These are phyloP conservation scores for Epicauta chinensis DNA, from an alignment of 1,140 invertebrate genomes.

Conservation along the genomic window DNA sequence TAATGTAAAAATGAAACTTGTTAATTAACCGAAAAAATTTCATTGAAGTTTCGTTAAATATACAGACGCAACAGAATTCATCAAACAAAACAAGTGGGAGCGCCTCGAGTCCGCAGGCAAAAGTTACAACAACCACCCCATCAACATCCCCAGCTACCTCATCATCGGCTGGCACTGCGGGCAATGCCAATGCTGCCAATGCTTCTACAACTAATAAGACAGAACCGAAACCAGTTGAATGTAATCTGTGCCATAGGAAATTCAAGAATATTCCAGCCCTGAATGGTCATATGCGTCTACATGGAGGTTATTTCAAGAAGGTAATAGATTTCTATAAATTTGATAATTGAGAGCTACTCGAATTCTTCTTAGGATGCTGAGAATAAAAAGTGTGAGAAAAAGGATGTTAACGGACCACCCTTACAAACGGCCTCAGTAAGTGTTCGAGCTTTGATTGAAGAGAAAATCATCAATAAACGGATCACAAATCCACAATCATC, in stretches of 20 bases:
- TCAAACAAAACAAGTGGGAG: slow-evolving; percentile 34
- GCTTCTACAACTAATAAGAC: slow-evolving; percentile 44
- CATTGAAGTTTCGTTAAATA: slow-evolving; percentile 14
- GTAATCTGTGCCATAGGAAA: slow-evolving; percentile 87
- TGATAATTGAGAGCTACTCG: not conserved
- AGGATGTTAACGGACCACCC: slow-evolving; percentile 70
- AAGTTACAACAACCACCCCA: slow-evolving; percentile 39
- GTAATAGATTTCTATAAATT: slow-evolving; percentile 42
- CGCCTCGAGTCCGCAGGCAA: slow-evolving; percentile 23
- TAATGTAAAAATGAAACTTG: slow-evolving; percentile 10
- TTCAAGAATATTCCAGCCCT: slow-evolving; percentile 96
- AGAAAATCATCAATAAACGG: slow-evolving; percentile 84
- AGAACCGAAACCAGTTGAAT: slow-evolving; percentile 80
- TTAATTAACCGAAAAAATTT: slow-evolving; percentile 16
- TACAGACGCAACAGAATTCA: slow-evolving; percentile 21
- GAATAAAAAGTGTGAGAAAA: slow-evolving; percentile 78
- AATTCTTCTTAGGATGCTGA: slow-evolving; percentile 63
- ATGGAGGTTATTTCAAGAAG: slow-evolving; percentile 96
- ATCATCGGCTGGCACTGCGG: slow-evolving; percentile 17
- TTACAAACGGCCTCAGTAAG: slow-evolving; percentile 82
- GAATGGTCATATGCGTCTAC: slow-evolving; percentile 94
- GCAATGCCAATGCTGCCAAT: slow-evolving; percentile 39
- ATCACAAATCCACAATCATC: slow-evolving; percentile 49
- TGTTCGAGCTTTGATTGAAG: slow-evolving; percentile 80
- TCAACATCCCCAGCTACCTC: slow-evolving; percentile 24